Percentiles rank a stretch among this genome's conserved stretches.
Conservation (phyloP, 2,888 invertebrate species). For the Melanargia galathea region DNA sequence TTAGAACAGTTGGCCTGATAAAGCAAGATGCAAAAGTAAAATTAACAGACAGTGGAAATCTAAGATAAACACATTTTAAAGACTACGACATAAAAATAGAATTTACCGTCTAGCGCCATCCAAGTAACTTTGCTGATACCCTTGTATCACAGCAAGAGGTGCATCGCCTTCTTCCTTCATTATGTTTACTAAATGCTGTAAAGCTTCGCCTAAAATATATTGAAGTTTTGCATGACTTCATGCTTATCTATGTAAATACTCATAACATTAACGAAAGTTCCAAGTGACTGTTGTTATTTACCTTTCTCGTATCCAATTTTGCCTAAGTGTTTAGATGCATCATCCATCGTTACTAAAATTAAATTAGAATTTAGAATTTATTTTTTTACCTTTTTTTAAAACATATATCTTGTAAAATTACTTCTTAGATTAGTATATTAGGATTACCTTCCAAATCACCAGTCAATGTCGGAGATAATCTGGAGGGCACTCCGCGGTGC, state of each 20-base stretch:
- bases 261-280: neutral
- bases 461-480: constrained; percentile 51
- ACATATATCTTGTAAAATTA: neutral
- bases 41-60: no score
- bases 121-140: constrained; percentile 56
- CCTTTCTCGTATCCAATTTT: constrained; percentile 59
- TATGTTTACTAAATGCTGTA: constrained; percentile 53
- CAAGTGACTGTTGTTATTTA: constrained; percentile 35
- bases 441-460: constrained; percentile 49
- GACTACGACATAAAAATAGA: neutral
- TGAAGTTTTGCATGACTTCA: neutral
- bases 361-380: neutral
- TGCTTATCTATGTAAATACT: neutral
- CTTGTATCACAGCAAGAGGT: constrained; percentile 56
- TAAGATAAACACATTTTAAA: neutral
- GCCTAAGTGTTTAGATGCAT: constrained; percentile 60
- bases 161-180: constrained; percentile 60
- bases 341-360: constrained; percentile 53
- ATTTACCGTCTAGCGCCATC: constrained; percentile 60
- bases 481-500: constrained; percentile 50
- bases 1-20: no score
- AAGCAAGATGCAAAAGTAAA: no score
- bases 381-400: no score
- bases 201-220: constrained; percentile 52
- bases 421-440: neutral